Percentiles rank a stretch among this genome's conserved stretches.
These are phyloP conservation scores for Halisarca cf. caerulea DNA, from an alignment of 37 sponge, comb jelly and placozoan genomes.

Conservation along the genomic window DNA sequence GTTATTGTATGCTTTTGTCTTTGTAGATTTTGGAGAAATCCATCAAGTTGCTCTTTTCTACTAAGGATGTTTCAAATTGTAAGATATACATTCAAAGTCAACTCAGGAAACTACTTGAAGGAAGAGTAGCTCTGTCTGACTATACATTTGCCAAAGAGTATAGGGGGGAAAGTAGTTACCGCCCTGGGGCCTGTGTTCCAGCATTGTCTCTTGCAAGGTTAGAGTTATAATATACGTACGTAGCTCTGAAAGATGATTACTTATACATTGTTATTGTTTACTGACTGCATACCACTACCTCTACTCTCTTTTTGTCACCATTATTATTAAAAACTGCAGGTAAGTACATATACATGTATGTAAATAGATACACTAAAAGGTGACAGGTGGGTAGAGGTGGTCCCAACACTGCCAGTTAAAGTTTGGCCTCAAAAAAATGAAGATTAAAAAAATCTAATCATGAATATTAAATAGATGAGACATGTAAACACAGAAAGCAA, in stretches of 20 bases:
- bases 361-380: no score
- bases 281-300: no score
- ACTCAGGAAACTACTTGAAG: slow-evolving; percentile 68
- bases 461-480: no score
- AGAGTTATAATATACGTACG: no score
- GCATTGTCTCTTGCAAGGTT: slow-evolving; percentile 86
- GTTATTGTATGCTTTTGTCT: no score
- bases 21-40: slow-evolving; percentile 76
- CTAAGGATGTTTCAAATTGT: slow-evolving; percentile 69
- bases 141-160: slow-evolving; percentile 91
- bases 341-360: background rate
- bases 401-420: no score
- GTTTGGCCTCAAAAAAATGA: no score
- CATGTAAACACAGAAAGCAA: no score
- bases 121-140: slow-evolving; percentile 61
- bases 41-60: slow-evolving; percentile 75
- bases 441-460: no score
- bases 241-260: no score
- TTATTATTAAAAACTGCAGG: background rate
- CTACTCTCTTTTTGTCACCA: background rate
- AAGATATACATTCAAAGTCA: slow-evolving; percentile 84
- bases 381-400: no score
- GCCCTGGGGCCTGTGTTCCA: slow-evolving; percentile 86
- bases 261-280: no score
- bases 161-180: slow-evolving; percentile 81